A percentile compares a stretch with the other conserved stretches of the same genome.
These are phyloP conservation scores for Elmis aenea DNA, from an alignment of 2,888 invertebrate genomes.

Conservation along the genomic window DNA sequence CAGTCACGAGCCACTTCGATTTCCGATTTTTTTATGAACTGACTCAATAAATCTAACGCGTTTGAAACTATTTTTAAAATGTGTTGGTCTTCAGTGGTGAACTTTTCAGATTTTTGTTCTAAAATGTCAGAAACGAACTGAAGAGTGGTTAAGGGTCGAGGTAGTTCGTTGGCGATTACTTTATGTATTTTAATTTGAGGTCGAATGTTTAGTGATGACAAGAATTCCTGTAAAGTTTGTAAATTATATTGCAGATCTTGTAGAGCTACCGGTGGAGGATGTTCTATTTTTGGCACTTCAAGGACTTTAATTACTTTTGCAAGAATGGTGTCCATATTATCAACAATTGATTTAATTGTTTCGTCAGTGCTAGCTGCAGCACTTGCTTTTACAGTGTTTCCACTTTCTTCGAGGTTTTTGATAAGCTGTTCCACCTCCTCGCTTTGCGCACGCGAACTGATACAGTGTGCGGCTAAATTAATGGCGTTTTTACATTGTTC, in stretches of 20 bases:
- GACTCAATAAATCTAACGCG: slow-evolving; percentile 33
- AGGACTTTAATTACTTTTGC: not conserved
- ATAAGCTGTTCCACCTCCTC: not conserved
- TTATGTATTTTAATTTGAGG: slow-evolving; percentile 31
- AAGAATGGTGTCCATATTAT: slow-evolving; percentile 1
- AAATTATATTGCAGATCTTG: slow-evolving; percentile 34
- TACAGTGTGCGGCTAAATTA: not conserved
- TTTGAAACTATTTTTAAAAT: slow-evolving; percentile 34
- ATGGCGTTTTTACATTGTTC: not conserved
- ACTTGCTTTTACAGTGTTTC: not conserved
- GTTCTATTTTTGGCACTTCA: slow-evolving; percentile 36
- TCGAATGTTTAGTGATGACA: slow-evolving; percentile 26
- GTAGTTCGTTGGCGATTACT: slow-evolving; percentile 35
- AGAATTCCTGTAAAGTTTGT: slow-evolving; percentile 36
- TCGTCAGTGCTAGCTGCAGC: not conserved
- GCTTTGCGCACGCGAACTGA: not conserved
- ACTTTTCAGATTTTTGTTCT: slow-evolving; percentile 36
- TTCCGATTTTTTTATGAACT: slow-evolving; percentile 25
- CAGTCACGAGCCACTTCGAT: slow-evolving; percentile 6
- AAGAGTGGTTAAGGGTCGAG: slow-evolving; percentile 39
- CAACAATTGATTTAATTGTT: slow-evolving; percentile 2
- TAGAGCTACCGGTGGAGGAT: slow-evolving; percentile 31
- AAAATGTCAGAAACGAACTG: slow-evolving; percentile 39
- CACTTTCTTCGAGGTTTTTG: not conserved
- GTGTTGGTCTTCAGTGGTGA: slow-evolving; percentile 37